phyloP scores from a whole-genome alignment of 92 coral and sea anemone species.

The Parazoanthus swiftii region DNA sequence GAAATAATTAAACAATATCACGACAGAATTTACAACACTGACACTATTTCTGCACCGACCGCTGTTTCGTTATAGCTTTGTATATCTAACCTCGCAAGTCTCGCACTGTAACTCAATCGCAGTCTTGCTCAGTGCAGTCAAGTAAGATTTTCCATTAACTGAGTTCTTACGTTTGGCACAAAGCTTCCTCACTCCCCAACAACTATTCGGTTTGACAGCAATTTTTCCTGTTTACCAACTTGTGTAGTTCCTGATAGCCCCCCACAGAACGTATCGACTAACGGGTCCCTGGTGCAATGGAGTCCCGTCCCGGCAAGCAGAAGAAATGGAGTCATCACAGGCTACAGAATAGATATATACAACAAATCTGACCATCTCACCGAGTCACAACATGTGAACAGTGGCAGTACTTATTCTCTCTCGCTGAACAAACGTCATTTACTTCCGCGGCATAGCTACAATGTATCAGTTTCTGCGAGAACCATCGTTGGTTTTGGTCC shows the following conservation, averaged over 20 bases:
- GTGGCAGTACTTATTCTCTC: background rate
- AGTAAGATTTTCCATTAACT: too few relatives aligned
- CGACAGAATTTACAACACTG: too few relatives aligned
- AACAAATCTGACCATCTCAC: background rate
- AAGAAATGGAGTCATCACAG: constrained; percentile 18
- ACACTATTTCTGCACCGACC: too few relatives aligned
- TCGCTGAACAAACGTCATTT: background rate
- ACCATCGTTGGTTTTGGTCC: background rate
- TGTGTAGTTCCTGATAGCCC: constrained; percentile 1
- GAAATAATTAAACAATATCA: too few relatives aligned
- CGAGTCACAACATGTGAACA: background rate
- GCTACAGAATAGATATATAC: constrained; percentile 1
- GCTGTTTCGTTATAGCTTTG: too few relatives aligned
- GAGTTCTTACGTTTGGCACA: too few relatives aligned
- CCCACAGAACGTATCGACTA: background rate
- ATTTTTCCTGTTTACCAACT: background rate
- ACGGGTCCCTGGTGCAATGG: constrained; percentile 1
- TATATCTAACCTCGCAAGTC: too few relatives aligned
- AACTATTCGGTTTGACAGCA: too few relatives aligned
- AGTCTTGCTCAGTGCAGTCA: too few relatives aligned
- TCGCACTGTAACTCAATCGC: too few relatives aligned
- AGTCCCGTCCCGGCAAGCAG: background rate
- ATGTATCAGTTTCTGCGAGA: constrained; percentile 5
- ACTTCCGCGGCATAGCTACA: background rate
- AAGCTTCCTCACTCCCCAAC: too few relatives aligned